phyloP scores from a whole-genome alignment of 2,113 vertebrate genomes.

The Strix uralensis region DNA sequence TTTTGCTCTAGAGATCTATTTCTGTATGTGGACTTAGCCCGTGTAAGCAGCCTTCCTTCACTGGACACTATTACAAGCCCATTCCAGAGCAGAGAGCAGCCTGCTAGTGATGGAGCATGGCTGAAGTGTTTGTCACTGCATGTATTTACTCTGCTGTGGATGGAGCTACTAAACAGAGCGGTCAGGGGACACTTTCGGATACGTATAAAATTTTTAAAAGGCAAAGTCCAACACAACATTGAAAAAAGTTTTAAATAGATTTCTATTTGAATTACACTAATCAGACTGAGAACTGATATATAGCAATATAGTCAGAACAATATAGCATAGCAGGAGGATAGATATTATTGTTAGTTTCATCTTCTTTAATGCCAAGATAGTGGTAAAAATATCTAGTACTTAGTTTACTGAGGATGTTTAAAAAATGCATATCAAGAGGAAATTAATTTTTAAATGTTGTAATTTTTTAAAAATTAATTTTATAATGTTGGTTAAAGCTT shows the following conservation, averaged over 20 bases:
- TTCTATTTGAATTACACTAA: not conserved
- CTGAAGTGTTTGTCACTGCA: not conserved
- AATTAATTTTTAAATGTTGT: not conserved
- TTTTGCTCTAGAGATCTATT: not conserved
- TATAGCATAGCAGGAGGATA: not conserved
- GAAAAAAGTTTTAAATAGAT: not conserved
- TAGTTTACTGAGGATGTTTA: not conserved
- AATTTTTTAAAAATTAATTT: not conserved
- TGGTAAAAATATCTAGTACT: not conserved
- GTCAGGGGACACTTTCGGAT: not conserved
- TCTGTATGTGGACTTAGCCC: no score
- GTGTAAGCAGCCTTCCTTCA: no score
- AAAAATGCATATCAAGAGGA: not conserved
- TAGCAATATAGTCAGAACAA: not conserved
- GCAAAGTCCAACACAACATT: not conserved
- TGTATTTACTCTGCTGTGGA: not conserved
- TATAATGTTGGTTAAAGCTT: not conserved
- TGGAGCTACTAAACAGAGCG: not conserved
- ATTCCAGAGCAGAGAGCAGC: not conserved
- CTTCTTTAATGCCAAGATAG: not conserved
- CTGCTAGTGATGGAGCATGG: not conserved
- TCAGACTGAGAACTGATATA: not conserved
- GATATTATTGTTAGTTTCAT: not conserved
- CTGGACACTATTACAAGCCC: not conserved
- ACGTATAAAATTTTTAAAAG: not conserved